Evolutionary conservation across 2,113 vertebrate species (phyloP).

Genomic region (Pterocles orientalis): DNA sequence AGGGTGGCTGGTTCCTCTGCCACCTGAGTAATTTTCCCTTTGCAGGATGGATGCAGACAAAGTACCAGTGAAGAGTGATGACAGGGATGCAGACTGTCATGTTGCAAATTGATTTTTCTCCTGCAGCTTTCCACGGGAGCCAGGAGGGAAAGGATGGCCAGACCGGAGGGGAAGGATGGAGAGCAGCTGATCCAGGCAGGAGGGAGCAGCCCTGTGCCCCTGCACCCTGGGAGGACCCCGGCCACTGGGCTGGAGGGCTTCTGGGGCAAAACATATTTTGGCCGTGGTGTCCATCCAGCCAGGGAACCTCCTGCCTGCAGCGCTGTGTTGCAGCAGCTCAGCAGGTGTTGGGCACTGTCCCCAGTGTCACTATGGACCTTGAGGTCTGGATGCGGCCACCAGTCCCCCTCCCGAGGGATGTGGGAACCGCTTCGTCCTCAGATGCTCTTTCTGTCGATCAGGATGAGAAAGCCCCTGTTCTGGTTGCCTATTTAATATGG

Average conservation of each 20-base stretch:
- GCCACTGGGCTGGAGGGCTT: not conserved
- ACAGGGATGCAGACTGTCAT: fast-evolving
- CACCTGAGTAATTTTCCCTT: not conserved
- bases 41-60: not conserved
- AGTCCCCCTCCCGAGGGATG: not conserved
- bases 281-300: fast-evolving
- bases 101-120: not conserved
- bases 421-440: not conserved
- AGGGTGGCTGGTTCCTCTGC: not conserved
- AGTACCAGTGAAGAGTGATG: not conserved
- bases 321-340: not conserved
- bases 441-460: not conserved
- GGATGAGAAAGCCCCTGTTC: not conserved
- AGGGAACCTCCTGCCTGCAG: not conserved
- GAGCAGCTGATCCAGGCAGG: not conserved
- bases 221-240: no score
- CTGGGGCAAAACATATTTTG: not conserved
- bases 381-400: not conserved
- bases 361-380: fast-evolving
- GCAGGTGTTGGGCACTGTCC: no score
- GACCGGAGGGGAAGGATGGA: not conserved
- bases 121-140: not conserved
- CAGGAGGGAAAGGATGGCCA: no score
- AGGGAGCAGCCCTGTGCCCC: not conserved
- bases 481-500: not conserved